Evolutionary conservation across 2,797 vertebrate species (phyloP), one percentile per base, ranked within the genome.

Genomic region (Miichthys miiuy): DNA sequence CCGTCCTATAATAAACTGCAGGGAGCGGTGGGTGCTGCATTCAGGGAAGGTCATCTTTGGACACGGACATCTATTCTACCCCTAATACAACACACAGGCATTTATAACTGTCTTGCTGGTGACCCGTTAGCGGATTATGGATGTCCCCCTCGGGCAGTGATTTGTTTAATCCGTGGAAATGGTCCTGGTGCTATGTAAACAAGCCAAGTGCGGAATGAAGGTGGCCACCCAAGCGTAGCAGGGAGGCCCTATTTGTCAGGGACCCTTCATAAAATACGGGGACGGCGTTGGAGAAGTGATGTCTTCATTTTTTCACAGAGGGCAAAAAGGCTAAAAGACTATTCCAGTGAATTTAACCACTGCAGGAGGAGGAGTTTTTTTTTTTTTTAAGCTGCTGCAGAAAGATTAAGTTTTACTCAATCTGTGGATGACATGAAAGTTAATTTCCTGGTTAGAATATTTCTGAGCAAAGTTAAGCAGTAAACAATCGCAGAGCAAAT

Each of bases 91-190:
- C 77, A 83, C 92, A 84, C 89, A 81, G 83, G 65, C 90, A 91
- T 94, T 93, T 88, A 83, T 93, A 96, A 95, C 95, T 96, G 97
- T 96, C 96, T 95, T 92, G 94, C 83, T 77, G 80, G 87, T 96
- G 96, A 96, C 96, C 97, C 95, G 95, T 97, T 97, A 95, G 95
- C 89, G 94, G 95, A 95, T 96, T 97, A 97, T 97, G 96, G 96
- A 97, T 97, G 96, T 97, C 94, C 97, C 95, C 96, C 90, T 96
- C 93, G 94, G 94, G 93, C 94, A 92, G 96, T 97, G 97, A 98
- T 98, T 97, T 97, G 97, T 97, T 97, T 98, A 98, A 99, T 97
- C 96, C 95, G 96, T 96, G 97, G 96, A 97, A 98, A 97, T 97
- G 96, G 95, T 97, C 95, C 96, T 94, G 96, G 95, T 93, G 96